Evolutionary conservation across 2,888 invertebrate species (phyloP).

Genomic region (Pristionchus maxplancki): DNA sequence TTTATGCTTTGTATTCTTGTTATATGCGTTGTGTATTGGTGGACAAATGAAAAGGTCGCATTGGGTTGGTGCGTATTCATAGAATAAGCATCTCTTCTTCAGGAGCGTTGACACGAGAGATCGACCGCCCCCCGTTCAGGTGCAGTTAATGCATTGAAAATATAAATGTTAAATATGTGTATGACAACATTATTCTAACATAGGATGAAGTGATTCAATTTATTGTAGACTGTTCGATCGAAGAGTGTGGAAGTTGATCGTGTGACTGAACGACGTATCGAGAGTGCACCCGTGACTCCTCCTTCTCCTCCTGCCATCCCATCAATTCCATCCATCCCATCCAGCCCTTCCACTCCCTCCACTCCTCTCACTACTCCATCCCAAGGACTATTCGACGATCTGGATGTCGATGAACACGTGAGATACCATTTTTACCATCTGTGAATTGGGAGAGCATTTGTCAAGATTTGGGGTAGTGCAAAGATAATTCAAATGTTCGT

Average conservation of each 20-base stretch:
- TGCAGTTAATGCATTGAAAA: background rate
- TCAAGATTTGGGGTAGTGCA: too few species aligned
- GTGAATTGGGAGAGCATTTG: too few species aligned
- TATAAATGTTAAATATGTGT: background rate
- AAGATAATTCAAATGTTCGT: too few species aligned
- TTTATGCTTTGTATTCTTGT: too few species aligned
- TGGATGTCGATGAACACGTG: slow-evolving; percentile 27
- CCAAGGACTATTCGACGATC: background rate
- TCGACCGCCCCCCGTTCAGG: slow-evolving; percentile 21
- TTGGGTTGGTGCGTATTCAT: too few species aligned
- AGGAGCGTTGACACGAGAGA: slow-evolving; percentile 22
- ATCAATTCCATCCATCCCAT: background rate
- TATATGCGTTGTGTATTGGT: too few species aligned
- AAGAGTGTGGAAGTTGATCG: slow-evolving; percentile 3
- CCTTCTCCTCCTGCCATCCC: background rate
- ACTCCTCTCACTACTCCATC: background rate
- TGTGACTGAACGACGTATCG: background rate
- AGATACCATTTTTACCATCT: background rate
- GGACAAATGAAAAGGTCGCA: too few species aligned
- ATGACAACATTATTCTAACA: background rate
- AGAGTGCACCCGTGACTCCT: background rate
- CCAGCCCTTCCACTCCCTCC: too few species aligned
- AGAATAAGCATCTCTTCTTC: background rate
- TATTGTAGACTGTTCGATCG: background rate
- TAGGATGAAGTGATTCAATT: background rate